Evolutionary conservation across 1,140 invertebrate genomes (phyloP), one percentile per base, ranked within the genome.

Genomic region (Archivesica marissinica): DNA sequence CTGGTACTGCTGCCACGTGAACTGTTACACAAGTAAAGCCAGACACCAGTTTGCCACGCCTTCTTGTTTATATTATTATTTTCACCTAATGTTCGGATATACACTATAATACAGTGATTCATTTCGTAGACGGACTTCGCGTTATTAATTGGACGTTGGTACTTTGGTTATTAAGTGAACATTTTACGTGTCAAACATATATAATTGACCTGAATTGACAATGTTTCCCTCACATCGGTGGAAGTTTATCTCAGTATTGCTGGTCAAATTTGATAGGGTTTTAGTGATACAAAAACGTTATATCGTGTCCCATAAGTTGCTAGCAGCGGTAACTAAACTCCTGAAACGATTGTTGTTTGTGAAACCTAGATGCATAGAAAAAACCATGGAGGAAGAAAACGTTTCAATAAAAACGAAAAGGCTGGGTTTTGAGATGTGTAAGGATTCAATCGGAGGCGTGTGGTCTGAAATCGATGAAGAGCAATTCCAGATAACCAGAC

Each of bases 351-450:
- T 79, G 35, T 33, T 79, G 9, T 64, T 64, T 47, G 44, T 68
- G 39, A 44, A 61, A 17, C 23, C 47, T 7, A 56, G 44, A 33
- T 20, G 28, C 28, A 35, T 38, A 7, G 11, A 59, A 20, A 38
- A n/a, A 23, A 61, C 28, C 6, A 82, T 82, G 68, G 52, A 17
- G 6, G 79, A 59, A 17, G 54, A 82, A 25, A n/a, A 6, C 13
- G 28, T 72, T 74, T 35, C 79, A 39, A 23, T 3, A 38, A 56
- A 39, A 23, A 56, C 72, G 9, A 30, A 54, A n/a, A 25, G 52
- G 7, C 52, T 64, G n/a, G 81, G 81, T 9, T 84, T 59, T 50
- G 39, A 61, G 7, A 84, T 84, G 70, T 84, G 81, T 33, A n/a
- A 59, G 11, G 81, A 84, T 76, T 84, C 72, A 20, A 61, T 84